Conservation (phyloP, 2,888 invertebrate genomes). For the Ichneumon xanthorius region DNA sequence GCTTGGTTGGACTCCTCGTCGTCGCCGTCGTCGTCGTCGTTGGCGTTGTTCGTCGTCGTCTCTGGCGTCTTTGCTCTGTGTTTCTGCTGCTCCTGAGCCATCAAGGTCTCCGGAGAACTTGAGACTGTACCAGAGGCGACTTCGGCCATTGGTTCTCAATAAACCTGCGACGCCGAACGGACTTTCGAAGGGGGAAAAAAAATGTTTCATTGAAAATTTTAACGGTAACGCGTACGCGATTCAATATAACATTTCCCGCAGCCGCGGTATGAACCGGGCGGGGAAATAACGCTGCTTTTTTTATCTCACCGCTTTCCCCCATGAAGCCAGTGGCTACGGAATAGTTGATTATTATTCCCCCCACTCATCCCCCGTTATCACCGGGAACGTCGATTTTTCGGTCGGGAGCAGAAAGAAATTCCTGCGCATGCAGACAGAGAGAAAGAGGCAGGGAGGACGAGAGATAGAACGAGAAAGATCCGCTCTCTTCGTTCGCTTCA, state of each 20-base stretch:
- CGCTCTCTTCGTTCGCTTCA: constrained; percentile 7
- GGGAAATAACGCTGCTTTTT: neutral
- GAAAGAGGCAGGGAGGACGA: neutral
- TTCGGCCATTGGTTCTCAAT: constrained; percentile 9
- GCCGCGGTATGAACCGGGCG: neutral
- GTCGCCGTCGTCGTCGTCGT: constrained; percentile 43
- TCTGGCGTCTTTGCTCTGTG: neutral
- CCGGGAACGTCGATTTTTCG: constrained; percentile 41
- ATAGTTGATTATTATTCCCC: constrained; percentile 25
- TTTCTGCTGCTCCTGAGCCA: constrained; percentile 29
- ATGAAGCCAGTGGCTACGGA: neutral
- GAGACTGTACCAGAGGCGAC: neutral
- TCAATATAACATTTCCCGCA: neutral
- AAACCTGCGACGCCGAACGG: neutral
- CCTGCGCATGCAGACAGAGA: constrained; percentile 13
- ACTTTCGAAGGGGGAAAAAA: neutral
- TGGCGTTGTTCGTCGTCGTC: constrained; percentile 31
- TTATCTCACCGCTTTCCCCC: neutral
- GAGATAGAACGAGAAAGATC: neutral
- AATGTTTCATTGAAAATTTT: neutral
- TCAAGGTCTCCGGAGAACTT: constrained; percentile 54
- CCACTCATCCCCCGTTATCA: neutral
- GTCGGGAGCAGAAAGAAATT: constrained; percentile 33
- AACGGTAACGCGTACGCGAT: neutral
- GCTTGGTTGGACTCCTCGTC: constrained; percentile 33